phyloP scores from a whole-genome alignment of 2,888 invertebrate species.

The Caenorhabditis auriculariae region DNA sequence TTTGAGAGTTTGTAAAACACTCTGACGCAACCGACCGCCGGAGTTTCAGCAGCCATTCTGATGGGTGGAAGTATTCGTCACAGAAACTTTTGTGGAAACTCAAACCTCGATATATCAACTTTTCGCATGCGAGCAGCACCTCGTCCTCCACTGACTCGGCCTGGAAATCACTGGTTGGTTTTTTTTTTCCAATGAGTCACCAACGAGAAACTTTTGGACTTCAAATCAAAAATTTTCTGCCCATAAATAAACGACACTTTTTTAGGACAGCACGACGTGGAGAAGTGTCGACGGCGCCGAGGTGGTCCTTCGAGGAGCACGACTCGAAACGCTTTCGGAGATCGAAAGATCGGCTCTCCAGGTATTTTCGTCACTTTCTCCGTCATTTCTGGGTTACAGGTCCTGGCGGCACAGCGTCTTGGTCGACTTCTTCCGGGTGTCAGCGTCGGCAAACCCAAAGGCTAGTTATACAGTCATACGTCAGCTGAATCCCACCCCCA shows the following conservation, averaged over 20 bases:
- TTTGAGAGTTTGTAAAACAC: neutral
- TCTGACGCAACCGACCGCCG: neutral
- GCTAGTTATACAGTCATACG: no score
- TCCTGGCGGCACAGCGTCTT: slow-evolving; percentile 79
- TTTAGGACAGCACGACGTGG: slow-evolving; percentile 45
- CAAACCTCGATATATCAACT: slow-evolving; percentile 32
- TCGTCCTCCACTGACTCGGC: slow-evolving; percentile 43
- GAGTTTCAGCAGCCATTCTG: slow-evolving; percentile 33
- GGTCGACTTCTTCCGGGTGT: slow-evolving; percentile 66
- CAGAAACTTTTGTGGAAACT: slow-evolving; percentile 42
- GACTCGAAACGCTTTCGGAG: slow-evolving; percentile 77
- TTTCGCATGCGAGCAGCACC: slow-evolving; percentile 37
- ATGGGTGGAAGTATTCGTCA: slow-evolving; percentile 45
- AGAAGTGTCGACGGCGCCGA: slow-evolving; percentile 67
- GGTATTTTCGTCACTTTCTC: neutral
- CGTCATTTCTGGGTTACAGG: slow-evolving; percentile 6
- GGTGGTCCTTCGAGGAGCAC: slow-evolving; percentile 75
- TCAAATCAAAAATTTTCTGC: neutral
- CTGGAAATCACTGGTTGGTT: slow-evolving; percentile 39
- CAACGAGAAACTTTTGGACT: neutral
- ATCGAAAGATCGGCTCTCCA: slow-evolving; percentile 80
- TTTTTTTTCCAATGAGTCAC: neutral
- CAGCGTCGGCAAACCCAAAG: slow-evolving; percentile 32
- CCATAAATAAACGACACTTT: neutral
- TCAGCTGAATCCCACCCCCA: no score